Base-by-base conservation (phyloP, 2,888 invertebrate species). In the Diaperis boleti region DNA sequence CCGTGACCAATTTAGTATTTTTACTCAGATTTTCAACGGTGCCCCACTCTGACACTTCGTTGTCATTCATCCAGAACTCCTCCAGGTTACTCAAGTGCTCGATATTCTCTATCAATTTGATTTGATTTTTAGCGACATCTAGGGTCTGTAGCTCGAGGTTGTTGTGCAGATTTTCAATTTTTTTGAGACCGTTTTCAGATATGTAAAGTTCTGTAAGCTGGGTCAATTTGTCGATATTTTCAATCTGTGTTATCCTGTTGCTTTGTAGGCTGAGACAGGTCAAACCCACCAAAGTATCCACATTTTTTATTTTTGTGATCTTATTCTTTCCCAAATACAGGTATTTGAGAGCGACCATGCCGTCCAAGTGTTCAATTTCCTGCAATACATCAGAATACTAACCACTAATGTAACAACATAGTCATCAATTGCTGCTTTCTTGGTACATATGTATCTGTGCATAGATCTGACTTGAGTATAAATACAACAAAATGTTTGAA, bases 11-110 rank as follows among this genome's bases (percentile, higher is more conserved):
- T 41, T 88, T 87, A 73, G 86, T 88, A 80, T 91, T 90, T 0
- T 81, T 76, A 13, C 86, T 82, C 39, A 99, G 83, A 52, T 86
- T 84, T 26, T 96, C 92, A 1, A 99, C 78, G 13, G 91, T 91
- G 11, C 85, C 85, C 98, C 98, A 99, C 42, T 92, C 90, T 39
- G 88, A 83, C 39, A 99, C 86, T 71, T 88, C 84, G 81, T 98
- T 98, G 82, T 97, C 91, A 78, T 98, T 98, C 64, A 97, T 82
- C 99, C 99, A 99, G 74, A 99, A 87, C 81, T 99, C 99, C 76
- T 95, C 91, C 66, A 99, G 83, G n/a, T 89, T 83, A 1, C 72
- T 78, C 73, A 99, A 85, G 79, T 92, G 90, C 7, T 84, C 82
- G 7, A 98, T 80, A 78, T 95, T 94, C 65, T 91, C 88, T 67